Percentiles rank a stretch among this genome's conserved stretches.
Evolutionary conservation across 2,113 vertebrate genomes (phyloP).

Genomic region (Epinephelus moara): DNA sequence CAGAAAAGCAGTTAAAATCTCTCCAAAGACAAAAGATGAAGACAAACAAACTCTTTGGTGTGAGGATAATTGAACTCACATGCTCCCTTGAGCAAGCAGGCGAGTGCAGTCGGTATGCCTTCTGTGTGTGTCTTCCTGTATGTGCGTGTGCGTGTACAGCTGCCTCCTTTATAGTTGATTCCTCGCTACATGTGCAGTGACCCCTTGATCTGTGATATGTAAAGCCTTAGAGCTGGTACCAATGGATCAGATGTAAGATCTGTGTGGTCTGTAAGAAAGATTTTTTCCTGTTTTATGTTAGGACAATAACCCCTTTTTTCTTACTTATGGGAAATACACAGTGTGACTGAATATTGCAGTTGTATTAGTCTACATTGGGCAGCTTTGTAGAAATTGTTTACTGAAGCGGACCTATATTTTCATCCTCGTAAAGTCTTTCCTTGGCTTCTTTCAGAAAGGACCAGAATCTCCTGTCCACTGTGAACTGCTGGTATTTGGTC

Average conservation of each 20-base stretch:
- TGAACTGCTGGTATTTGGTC: constrained; percentile 99
- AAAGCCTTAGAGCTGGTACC: constrained; percentile 28
- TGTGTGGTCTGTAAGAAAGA: background rate
- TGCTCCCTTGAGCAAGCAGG: constrained; percentile 57
- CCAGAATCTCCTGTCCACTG: constrained; percentile 95
- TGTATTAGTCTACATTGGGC: background rate
- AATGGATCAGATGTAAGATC: background rate
- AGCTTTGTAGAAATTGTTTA: background rate
- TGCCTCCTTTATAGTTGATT: constrained; percentile 34
- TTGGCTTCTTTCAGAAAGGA: constrained; percentile 88
- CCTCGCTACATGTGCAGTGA: constrained; percentile 38
- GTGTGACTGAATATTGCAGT: background rate
- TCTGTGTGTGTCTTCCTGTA: constrained; percentile 12
- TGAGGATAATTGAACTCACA: constrained; percentile 71
- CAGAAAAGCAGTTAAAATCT: constrained; percentile 30
- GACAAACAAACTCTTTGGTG: constrained; percentile 56
- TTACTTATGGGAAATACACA: background rate
- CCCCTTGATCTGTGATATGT: constrained; percentile 30
- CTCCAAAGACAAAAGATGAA: constrained; percentile 43
- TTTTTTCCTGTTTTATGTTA: background rate
- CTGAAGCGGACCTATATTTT: background rate
- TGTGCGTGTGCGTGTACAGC: constrained; percentile 15
- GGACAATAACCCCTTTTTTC: background rate
- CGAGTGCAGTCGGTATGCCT: constrained; percentile 45
- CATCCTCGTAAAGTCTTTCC: constrained; percentile 10